Conservation (phyloP, 2,113 vertebrate genomes). For the Myotis davidii region DNA sequence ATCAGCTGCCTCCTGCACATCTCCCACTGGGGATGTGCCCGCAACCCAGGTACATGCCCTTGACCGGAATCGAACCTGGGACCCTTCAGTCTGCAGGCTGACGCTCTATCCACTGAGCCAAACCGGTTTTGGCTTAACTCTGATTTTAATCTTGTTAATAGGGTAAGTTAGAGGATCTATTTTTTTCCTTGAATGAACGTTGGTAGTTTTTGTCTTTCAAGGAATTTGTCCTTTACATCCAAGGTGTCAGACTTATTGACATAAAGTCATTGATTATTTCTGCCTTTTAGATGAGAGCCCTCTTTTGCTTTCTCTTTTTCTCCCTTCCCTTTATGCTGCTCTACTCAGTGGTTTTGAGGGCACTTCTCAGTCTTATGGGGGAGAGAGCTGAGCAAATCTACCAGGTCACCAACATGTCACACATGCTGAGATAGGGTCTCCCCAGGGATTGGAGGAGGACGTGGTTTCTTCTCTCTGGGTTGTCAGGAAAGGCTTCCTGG, state of each 20-base stretch:
- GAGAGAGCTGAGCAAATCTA: not conserved
- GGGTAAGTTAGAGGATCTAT: not conserved
- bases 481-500: not conserved
- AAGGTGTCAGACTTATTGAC: not conserved
- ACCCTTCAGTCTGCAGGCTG: too few species aligned
- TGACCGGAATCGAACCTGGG: too few species aligned
- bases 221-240: not conserved
- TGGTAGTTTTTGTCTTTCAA: not conserved
- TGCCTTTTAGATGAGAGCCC: not conserved
- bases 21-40: too few species aligned
- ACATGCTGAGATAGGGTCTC: not conserved
- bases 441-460: not conserved
- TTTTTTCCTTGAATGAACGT: not conserved
- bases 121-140: too few species aligned
- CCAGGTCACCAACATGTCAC: not conserved
- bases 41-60: too few species aligned
- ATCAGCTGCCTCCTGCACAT: too few species aligned
- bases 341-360: not conserved
- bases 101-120: too few species aligned
- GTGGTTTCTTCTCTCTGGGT: not conserved
- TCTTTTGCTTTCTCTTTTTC: not conserved
- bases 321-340: not conserved
- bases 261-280: not conserved
- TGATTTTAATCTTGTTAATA: not conserved
- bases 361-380: not conserved